Percentiles rank a stretch among this genome's conserved stretches.
Conservation (phyloP, 2,797 vertebrate species). For the Apogon talboti region DNA sequence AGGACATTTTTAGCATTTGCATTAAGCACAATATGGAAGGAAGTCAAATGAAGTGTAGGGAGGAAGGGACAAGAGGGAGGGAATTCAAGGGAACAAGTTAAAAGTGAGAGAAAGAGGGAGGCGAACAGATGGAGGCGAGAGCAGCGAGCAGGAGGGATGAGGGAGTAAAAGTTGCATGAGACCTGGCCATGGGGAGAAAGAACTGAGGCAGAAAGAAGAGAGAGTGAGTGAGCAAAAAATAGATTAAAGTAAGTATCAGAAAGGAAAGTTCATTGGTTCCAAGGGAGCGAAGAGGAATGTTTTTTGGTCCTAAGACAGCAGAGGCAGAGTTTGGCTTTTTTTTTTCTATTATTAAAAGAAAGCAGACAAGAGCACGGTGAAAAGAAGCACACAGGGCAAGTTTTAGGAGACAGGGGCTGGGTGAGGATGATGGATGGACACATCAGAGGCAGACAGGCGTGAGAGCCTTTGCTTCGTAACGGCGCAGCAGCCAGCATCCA, state of each 20-base stretch:
- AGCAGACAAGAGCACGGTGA: constrained; percentile 41
- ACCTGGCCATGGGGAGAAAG: constrained; percentile 72
- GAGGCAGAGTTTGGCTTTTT: constrained; percentile 32
- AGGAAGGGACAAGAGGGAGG: constrained; percentile 1
- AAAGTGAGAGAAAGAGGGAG: constrained; percentile 43
- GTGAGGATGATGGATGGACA: constrained; percentile 66
- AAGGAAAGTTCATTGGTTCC: constrained; percentile 61
- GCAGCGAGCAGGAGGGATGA: constrained; percentile 52
- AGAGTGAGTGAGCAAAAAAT: constrained; percentile 63
- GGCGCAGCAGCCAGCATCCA: constrained; percentile 48
- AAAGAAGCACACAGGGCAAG: constrained; percentile 18
- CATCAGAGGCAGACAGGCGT: constrained; percentile 63
- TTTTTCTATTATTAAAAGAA: constrained; percentile 29
- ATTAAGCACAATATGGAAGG: constrained; percentile 1
- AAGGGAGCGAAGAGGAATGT: constrained; percentile 23
- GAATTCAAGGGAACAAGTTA: constrained; percentile 36
- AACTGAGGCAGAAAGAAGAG: constrained; percentile 73
- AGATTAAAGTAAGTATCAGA: constrained; percentile 72
- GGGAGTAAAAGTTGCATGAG: constrained; percentile 82
- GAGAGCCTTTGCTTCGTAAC: constrained; percentile 44
- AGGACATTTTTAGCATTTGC: neutral
- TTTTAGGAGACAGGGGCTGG: constrained; percentile 32
- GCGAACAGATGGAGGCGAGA: constrained; percentile 69
- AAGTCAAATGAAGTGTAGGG: constrained; percentile 21
- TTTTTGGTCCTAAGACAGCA: constrained; percentile 22